Conservation (phyloP, 2,797 vertebrate genomes). For the Euthynnus affinis region DNA sequence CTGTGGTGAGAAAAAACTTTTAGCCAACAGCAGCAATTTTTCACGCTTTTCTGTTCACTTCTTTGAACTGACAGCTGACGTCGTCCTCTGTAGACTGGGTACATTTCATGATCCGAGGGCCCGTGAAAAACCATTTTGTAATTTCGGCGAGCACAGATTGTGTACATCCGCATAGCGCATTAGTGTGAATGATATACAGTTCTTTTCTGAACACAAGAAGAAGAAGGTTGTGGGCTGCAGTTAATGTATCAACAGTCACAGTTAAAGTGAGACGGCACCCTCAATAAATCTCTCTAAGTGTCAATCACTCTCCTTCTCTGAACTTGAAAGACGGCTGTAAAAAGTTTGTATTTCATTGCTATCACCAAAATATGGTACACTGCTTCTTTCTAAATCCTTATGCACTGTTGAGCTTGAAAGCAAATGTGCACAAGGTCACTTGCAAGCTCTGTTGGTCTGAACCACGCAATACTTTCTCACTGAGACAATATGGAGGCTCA, state of each 20-base stretch:
- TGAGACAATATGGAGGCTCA: background rate
- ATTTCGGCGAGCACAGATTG: slow-evolving; percentile 2
- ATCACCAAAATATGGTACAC: background rate
- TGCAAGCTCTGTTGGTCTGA: background rate
- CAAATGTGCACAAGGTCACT: too few species aligned
- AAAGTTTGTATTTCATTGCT: slow-evolving; percentile 4
- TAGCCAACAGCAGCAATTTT: slow-evolving; percentile 22
- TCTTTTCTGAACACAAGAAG: slow-evolving; percentile 18
- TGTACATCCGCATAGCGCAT: background rate
- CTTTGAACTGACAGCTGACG: slow-evolving; percentile 19
- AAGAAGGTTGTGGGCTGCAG: background rate
- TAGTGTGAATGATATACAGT: slow-evolving; percentile 4
- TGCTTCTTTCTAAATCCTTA: background rate
- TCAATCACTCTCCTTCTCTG: slow-evolving; percentile 4
- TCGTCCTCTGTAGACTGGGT: background rate
- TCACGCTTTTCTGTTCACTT: slow-evolving; percentile 6
- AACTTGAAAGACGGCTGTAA: slow-evolving; percentile 2
- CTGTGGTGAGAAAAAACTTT: background rate
- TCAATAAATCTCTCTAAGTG: slow-evolving; percentile 1
- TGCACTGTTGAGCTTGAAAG: background rate
- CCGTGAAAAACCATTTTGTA: slow-evolving; percentile 14
- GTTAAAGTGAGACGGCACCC: background rate
- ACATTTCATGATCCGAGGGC: background rate
- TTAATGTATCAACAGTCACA: background rate
- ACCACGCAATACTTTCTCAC: background rate